phyloP scores from a whole-genome alignment of 2,113 vertebrate species.

The Tychaedon coryphoeus region DNA sequence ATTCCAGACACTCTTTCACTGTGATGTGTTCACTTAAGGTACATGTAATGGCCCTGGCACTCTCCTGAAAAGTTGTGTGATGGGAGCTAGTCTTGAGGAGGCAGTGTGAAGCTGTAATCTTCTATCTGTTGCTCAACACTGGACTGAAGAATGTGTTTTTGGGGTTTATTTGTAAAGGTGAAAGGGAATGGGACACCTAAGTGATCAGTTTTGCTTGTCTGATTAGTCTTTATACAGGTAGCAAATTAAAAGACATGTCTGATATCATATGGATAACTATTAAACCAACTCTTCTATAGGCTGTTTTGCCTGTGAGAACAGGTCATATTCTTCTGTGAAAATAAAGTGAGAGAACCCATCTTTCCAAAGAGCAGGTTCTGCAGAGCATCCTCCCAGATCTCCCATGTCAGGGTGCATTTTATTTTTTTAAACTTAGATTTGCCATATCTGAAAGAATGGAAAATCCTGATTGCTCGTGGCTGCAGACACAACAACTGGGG shows the following conservation, averaged over 20 bases:
- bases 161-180: not conserved
- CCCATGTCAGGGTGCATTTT: not conserved
- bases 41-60: rapidly evolving
- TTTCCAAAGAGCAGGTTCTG: not conserved
- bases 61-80: not conserved
- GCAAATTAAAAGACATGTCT: not conserved
- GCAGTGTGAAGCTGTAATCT: not conserved
- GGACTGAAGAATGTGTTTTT: not conserved
- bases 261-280: not conserved
- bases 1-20: not conserved
- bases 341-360: not conserved
- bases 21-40: not conserved
- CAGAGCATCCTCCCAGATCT: not conserved
- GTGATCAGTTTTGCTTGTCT: not conserved
- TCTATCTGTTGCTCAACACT: not conserved
- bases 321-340: not conserved
- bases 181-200: not conserved
- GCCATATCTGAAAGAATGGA: not conserved
- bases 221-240: not conserved
- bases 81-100: not conserved
- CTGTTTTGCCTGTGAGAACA: not conserved
- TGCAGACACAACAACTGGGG: not conserved
- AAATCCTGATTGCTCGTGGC: not conserved
- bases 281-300: not conserved
- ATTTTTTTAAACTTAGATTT: not conserved